phyloP scores from a whole-genome alignment of 2,888 invertebrate species.

The Eristalis pertinax region DNA sequence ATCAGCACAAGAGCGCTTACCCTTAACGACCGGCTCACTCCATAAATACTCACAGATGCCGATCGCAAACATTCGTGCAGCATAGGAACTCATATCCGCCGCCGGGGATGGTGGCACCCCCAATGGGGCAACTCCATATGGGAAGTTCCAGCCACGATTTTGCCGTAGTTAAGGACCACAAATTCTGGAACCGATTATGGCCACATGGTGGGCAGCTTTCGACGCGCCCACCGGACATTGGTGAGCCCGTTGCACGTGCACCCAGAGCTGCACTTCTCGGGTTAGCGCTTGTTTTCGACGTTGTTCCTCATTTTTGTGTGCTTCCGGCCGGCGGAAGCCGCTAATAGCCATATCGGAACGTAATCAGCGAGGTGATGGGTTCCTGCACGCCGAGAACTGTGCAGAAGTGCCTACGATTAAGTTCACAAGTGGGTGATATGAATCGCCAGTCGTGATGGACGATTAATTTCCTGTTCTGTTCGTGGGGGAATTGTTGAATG shows the following conservation, averaged over 20 bases:
- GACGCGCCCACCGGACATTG: not conserved
- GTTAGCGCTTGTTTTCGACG: not conserved
- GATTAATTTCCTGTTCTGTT: not conserved
- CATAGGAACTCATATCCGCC: not conserved
- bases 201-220: constrained; percentile 1
- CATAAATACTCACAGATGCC: constrained; percentile 27
- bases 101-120: not conserved
- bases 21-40: not conserved
- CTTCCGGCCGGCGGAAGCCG: not conserved
- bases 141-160: not conserved
- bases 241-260: not conserved
- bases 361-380: not conserved
- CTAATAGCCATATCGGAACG: constrained; percentile 11
- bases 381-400: not conserved
- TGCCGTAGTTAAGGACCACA: not conserved
- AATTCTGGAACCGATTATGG: constrained; percentile 10
- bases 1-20: constrained; percentile 2
- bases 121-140: not conserved
- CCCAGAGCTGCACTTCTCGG: not conserved
- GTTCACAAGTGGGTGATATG: not conserved
- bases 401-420: not conserved
- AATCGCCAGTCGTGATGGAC: not conserved
- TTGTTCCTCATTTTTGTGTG: not conserved
- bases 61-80: not conserved
- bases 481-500: not conserved